A percentile compares a stretch with the other conserved stretches of the same genome.
Evolutionary conservation across 2,113 vertebrate genomes (phyloP).

Genomic region (Archilochus colubris): DNA sequence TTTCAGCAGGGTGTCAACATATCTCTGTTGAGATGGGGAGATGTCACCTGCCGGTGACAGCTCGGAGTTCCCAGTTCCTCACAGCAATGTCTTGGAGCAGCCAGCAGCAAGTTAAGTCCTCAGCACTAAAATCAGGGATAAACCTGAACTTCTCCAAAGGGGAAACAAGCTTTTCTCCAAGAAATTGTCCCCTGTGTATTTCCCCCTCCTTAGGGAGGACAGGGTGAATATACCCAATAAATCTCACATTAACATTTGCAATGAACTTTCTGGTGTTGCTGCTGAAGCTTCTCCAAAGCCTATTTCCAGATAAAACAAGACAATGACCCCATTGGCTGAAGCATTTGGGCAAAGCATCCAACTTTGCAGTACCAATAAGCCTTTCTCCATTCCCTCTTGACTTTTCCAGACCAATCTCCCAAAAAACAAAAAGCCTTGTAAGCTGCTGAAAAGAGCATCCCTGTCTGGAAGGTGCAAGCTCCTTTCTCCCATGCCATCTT

Average conservation of each 20-base stretch:
- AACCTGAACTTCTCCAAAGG: neutral
- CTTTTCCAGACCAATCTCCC: neutral
- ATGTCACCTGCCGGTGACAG: neutral
- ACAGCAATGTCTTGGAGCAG: rapidly evolving
- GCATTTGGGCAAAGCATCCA: neutral
- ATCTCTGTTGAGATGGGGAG: neutral
- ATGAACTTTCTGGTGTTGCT: neutral
- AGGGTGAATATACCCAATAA: neutral
- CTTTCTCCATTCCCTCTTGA: neutral
- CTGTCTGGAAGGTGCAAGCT: neutral
- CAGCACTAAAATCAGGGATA: neutral
- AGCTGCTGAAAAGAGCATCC: neutral
- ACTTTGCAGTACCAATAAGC: neutral
- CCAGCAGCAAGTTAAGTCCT: neutral
- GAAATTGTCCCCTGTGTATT: rapidly evolving
- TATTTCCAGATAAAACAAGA: neutral
- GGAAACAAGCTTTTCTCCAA: neutral
- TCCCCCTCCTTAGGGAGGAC: neutral
- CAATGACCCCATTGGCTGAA: neutral
- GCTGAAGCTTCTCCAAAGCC: neutral
- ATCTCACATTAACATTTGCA: neutral
- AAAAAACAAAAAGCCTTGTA: neutral
- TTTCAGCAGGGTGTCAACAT: neutral
- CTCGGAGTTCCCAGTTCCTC: neutral
- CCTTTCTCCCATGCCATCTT: neutral